A percentile compares a stretch with the other conserved stretches of the same genome.
Conservation (phyloP, 2,797 vertebrate genomes). For the Acridotheres tristis region DNA sequence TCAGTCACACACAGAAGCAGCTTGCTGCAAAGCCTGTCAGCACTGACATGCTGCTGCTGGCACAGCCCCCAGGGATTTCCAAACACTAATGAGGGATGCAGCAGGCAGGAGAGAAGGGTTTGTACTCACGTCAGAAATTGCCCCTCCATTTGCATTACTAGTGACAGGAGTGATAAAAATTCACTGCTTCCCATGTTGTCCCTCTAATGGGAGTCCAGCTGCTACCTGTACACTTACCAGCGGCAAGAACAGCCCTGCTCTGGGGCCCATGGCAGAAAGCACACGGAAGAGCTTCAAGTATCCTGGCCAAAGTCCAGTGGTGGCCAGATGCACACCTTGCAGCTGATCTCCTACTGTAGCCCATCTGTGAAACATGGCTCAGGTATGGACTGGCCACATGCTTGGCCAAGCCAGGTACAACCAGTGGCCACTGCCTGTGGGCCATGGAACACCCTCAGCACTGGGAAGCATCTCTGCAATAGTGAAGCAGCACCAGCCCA, state of each 20-base stretch:
- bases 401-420: neutral
- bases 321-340: neutral
- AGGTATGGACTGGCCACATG: accelerated
- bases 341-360: neutral
- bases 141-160: conserved; percentile 12
- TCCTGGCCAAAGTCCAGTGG: neutral
- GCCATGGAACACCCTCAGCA: neutral
- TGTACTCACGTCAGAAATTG: neutral
- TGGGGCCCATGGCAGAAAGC: neutral
- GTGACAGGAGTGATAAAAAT: neutral
- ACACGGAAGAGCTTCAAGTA: neutral
- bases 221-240: neutral
- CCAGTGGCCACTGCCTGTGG: neutral
- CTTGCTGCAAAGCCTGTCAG: neutral
- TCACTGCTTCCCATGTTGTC: neutral
- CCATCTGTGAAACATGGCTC: neutral
- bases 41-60: neutral
- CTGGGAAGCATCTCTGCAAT: accelerated
- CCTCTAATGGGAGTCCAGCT: neutral
- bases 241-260: neutral
- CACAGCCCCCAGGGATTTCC: neutral
- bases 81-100: neutral
- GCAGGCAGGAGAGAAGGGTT: neutral
- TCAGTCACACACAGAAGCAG: neutral
- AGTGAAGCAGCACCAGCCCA: neutral